These are phyloP conservation scores for Andricus quercusramuli DNA, from an alignment of 2,888 invertebrate species.

Conservation along the genomic window DNA sequence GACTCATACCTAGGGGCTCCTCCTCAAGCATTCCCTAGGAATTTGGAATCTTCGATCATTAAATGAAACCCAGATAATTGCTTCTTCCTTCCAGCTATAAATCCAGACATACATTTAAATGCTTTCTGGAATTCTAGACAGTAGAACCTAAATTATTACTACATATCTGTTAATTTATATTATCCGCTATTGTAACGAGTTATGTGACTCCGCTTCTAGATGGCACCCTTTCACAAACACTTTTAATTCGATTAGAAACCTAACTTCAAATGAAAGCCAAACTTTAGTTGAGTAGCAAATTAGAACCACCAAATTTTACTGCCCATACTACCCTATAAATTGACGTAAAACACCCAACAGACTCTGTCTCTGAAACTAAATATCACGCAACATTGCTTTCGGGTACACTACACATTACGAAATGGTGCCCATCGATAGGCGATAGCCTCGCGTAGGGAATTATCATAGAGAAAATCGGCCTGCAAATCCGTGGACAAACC, in stretches of 20 bases:
- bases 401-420: neutral
- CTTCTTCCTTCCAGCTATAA: neutral
- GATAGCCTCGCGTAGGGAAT: constrained; percentile 12
- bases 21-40: neutral
- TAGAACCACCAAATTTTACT: neutral
- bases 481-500: constrained; percentile 38
- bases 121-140: neutral
- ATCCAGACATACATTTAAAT: neutral
- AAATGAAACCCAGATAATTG: constrained; percentile 10
- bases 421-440: constrained; percentile 24
- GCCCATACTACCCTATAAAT: neutral
- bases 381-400: constrained; percentile 30
- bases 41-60: constrained; percentile 8
- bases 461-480: constrained; percentile 24
- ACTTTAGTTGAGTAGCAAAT: neutral
- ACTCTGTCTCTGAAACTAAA: constrained; percentile 6
- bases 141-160: neutral
- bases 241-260: no score
- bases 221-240: no score
- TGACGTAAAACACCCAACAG: neutral
- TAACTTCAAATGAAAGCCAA: no score
- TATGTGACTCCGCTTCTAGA: no score
- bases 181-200: no score
- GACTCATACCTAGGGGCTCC: neutral
- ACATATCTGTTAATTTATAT: no score